phyloP scores from a whole-genome alignment of 64 coral and sea anemone species.

The Orbicella faveolata region DNA sequence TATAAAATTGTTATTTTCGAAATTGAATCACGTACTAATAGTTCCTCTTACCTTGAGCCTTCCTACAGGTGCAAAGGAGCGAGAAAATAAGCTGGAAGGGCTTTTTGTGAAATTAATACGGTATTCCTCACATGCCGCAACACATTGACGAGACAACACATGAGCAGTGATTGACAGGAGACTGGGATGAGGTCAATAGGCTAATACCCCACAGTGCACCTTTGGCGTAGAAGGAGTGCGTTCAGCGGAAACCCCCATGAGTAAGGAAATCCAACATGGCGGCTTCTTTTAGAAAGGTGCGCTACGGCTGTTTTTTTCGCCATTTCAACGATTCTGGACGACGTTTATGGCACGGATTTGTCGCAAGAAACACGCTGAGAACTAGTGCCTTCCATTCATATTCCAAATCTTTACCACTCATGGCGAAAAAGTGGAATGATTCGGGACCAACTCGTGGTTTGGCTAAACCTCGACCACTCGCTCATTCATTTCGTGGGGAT shows the following conservation, averaged over 20 bases:
- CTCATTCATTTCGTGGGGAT: not conserved
- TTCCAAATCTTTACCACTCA: not conserved
- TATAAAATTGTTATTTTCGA: no score
- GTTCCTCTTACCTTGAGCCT: no score
- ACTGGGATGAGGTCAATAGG: not conserved
- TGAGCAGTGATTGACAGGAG: no score
- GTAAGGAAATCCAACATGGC: slow-evolving; percentile 12
- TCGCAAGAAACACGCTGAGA: not conserved
- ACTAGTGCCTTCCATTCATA: not conserved
- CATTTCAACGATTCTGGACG: not conserved
- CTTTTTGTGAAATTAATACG: no score
- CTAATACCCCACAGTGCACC: not conserved
- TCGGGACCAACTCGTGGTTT: not conserved
- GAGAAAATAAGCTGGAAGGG: no score
- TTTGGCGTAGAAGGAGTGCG: not conserved
- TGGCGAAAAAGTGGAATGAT: not conserved
- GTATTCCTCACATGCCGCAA: no score
- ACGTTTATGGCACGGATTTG: not conserved
- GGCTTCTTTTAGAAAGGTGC: not conserved
- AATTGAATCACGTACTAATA: no score
- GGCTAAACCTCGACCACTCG: not conserved
- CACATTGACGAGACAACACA: no score
- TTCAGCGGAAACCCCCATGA: not conserved
- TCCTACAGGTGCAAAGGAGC: no score
- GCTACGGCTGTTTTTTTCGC: not conserved